A percentile compares a stretch with the other conserved stretches of the same genome.
Conservation (phyloP, 2,888 invertebrate genomes). For the Acronicta leporina region DNA sequence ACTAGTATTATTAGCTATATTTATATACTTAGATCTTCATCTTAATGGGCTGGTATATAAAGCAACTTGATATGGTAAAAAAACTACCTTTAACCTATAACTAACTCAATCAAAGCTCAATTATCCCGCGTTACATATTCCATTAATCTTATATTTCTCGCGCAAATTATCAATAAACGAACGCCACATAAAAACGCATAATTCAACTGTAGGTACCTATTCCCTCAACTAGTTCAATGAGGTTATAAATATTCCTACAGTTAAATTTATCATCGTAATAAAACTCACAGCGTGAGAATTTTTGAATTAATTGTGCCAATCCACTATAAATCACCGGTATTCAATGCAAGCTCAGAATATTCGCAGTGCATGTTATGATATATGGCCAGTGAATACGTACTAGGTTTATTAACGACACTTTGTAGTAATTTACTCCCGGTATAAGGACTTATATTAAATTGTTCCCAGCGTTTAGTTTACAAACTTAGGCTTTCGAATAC, state of each 20-base stretch:
- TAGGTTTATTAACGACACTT: slow-evolving; percentile 50
- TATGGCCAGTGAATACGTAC: slow-evolving; percentile 32
- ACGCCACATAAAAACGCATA: background rate
- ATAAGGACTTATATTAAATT: slow-evolving; percentile 49
- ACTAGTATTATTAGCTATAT: background rate
- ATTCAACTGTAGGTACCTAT: background rate
- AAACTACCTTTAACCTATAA: no score
- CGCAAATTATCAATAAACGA: background rate
- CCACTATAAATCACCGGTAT: slow-evolving; percentile 43
- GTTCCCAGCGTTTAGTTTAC: slow-evolving; percentile 43
- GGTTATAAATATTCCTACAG: slow-evolving; percentile 25
- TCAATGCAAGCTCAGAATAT: slow-evolving; percentile 50
- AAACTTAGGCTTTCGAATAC: slow-evolving; percentile 38
- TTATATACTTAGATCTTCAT: no score
- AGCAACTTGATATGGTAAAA: no score
- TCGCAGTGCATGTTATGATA: slow-evolving; percentile 46
- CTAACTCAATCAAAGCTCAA: no score
- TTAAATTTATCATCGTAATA: slow-evolving; percentile 35
- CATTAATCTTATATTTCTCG: no score
- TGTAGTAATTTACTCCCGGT: slow-evolving; percentile 48
- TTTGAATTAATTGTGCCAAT: slow-evolving; percentile 46
- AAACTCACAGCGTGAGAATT: slow-evolving; percentile 37
- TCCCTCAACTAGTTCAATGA: slow-evolving; percentile 5
- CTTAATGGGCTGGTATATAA: no score
- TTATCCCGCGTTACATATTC: no score